Base-by-base conservation (phyloP, 2,888 invertebrate genomes). In the Steinernema scapterisci region DNA sequence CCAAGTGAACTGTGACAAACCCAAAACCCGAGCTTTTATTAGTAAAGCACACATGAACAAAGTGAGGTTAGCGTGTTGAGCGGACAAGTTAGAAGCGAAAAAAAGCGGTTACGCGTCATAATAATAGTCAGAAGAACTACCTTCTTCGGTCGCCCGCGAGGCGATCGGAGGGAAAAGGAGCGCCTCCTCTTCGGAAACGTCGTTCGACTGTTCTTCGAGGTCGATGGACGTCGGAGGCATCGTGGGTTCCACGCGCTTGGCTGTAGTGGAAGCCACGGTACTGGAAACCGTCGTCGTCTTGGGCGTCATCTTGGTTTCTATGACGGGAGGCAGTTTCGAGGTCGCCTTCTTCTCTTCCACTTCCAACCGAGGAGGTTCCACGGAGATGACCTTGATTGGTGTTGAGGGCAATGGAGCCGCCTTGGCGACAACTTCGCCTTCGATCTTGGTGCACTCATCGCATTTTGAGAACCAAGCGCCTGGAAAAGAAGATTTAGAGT, bases 401-500 rank as follows among this genome's bases (percentile, higher is more conserved):
- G 54, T 51, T 74, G 21, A 38, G 71, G 13, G 45, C 38, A 9
- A 38, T 3, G 38, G 38, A 46, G 13, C 45, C 52, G 54, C 70
- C 48, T 27, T 63, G 16, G 63, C 31, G 1, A 31, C 63, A 25
- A 31, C 31, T 44, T 46, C 51, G 75, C 79, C 81, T 38, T 83
- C 76, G 51, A 82, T 82, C 19, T 78, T 78, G 5, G 79, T 76
- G 70, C 84, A 84, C 19, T 81, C 81, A 16, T 78, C 79, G 71
- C 84, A 84, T 13, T 76, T 43, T 13, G 51, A 45, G n/a, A 43
- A 70, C 46, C 43, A 70, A 44, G 38, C 6, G 19, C 45, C 45
- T 19, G n/a, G n/a, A n/a, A n/a, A 38, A 46, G 7, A 1, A 5
- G 38, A 52, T 5, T 23, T 52, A 5, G 46, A 0, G 25, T 1